Evolutionary conservation across 2,797 vertebrate species (phyloP).

Genomic region (Takifugu rubripes): DNA sequence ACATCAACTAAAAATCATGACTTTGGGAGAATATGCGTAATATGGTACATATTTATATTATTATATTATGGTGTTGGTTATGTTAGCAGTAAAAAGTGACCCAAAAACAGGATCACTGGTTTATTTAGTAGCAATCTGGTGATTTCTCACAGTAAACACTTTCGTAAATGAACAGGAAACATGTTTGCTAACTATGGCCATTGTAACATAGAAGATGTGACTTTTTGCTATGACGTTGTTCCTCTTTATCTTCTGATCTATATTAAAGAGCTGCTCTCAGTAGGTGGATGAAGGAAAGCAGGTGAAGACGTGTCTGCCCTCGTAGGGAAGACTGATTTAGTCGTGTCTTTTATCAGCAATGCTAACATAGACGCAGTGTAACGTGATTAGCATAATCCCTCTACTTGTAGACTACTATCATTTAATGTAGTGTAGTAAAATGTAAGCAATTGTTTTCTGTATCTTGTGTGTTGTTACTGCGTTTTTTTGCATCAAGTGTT

Average conservation of each 20-base stretch:
- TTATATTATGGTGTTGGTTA: too few relatives aligned
- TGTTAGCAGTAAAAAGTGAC: too few relatives aligned
- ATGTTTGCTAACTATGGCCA: background rate
- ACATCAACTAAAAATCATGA: too few relatives aligned
- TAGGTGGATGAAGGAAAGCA: background rate
- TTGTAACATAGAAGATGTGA: background rate
- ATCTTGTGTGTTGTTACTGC: background rate
- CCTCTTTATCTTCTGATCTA: constrained; percentile 17
- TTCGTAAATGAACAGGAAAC: constrained; percentile 10
- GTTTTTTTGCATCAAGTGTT: background rate
- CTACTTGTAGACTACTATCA: background rate
- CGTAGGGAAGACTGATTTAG: constrained; percentile 41
- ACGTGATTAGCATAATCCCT: too few relatives aligned
- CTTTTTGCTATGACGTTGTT: constrained; percentile 3
- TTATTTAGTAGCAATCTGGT: background rate
- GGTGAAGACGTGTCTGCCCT: constrained; percentile 39
- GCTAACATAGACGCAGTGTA: background rate
- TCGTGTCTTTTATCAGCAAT: constrained; percentile 32
- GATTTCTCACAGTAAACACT: background rate
- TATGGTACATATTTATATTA: too few relatives aligned
- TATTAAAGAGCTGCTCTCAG: constrained; percentile 17
- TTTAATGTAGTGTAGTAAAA: background rate
- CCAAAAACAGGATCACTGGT: background rate
- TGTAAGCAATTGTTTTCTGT: background rate
- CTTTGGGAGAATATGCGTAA: too few relatives aligned